phyloP scores from a whole-genome alignment of 1,140 invertebrate genomes.

The Eufriesea mexicana region DNA sequence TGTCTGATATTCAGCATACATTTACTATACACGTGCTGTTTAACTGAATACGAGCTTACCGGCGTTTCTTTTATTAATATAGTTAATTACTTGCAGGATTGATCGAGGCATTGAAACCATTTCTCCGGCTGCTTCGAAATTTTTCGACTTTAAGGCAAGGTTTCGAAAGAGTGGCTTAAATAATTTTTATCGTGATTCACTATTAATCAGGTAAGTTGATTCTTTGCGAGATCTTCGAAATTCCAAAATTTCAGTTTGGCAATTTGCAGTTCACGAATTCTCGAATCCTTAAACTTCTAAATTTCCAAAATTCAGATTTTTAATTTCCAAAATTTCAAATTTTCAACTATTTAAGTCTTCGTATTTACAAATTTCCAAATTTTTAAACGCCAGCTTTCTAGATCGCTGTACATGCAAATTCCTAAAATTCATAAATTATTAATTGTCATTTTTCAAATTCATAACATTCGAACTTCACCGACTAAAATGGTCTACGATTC shows the following conservation, averaged over 20 bases:
- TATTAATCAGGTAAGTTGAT: background rate
- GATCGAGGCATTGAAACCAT: background rate
- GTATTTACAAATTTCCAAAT: background rate
- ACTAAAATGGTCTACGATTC: background rate
- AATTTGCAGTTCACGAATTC: too few relatives aligned
- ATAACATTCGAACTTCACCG: background rate
- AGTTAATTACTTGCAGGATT: constrained; percentile 42
- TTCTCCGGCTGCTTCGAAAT: background rate
- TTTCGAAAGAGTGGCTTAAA: background rate
- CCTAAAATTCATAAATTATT: background rate
- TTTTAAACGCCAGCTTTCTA: background rate
- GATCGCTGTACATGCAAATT: background rate
- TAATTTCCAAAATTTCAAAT: too few relatives aligned
- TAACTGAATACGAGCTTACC: constrained; percentile 17
- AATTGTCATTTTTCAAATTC: background rate
- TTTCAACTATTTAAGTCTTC: background rate
- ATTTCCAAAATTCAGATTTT: too few relatives aligned
- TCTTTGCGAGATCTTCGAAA: too few relatives aligned
- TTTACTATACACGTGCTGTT: constrained; percentile 40
- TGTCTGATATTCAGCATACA: constrained; percentile 20
- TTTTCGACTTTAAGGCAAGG: constrained; percentile 19
- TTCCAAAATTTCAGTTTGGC: too few relatives aligned
- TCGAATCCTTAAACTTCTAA: too few relatives aligned
- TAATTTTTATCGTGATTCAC: background rate
- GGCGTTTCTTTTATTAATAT: constrained; percentile 11